Evolutionary conservation across 1,140 invertebrate genomes (phyloP), one percentile per base, ranked within the genome.

Genomic region (Atta cephalotes): DNA sequence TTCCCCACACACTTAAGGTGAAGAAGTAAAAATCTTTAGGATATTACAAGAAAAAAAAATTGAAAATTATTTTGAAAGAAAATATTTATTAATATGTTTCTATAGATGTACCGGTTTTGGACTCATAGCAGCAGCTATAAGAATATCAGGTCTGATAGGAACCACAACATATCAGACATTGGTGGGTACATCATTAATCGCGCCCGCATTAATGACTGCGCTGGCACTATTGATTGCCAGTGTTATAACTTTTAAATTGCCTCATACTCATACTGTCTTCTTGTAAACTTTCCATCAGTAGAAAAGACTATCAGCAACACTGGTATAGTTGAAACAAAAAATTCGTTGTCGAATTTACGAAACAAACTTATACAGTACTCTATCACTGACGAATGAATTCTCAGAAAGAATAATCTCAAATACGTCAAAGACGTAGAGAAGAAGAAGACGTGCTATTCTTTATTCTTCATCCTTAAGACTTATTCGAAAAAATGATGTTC

Each of bases 81-180:
- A 79, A 0, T 45, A 68, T 51, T 51, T 53, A 21, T 21, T 53
- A 12, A 66, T 25, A 14, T 87, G 1, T 84, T 53, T 76, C 31
- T 80, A n/a, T 70, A 94, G 93, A 66, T 94, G 94, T 87, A 94
- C 93, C n/a, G 93, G 91, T 70, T 94, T 94, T 58, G 94, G 94
- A 16, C 86, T 94, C 16, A 92, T 94, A 90, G 92, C 93, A 49
- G 93, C 92, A 51, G 90, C 82, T 31, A 93, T 94, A 82, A 90
- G 93, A 90, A 90, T 94, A 89, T 93, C 91, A 0, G 93, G 93
- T 66, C 79, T 94, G 25, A 92, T 94, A 85, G 94, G 93, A 66
- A 94, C 93, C 14, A 91, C 90, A 35, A 93, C 91, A 80, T 94
- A 94, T 88, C 92, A 94, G 84, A 93, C 91, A 6, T 91, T 94